Conservation (phyloP, 2,113 vertebrate species). For the Saimiri boliviensis region DNA sequence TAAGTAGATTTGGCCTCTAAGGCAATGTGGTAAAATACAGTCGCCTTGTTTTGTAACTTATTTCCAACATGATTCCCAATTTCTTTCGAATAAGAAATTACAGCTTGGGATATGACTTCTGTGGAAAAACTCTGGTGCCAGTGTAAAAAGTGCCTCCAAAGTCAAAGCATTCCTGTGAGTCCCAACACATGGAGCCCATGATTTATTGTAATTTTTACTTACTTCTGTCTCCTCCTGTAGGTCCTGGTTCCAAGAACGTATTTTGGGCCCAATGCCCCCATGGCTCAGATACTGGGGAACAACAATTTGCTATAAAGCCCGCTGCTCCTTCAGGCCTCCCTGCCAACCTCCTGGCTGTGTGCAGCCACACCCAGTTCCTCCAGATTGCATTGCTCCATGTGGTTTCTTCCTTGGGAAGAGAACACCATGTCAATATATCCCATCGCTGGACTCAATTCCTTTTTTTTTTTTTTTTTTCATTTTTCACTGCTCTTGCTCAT, state of each 20-base stretch:
- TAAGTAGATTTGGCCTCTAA: not conserved
- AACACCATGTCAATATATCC: fast-evolving
- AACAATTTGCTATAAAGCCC: conserved; percentile 25
- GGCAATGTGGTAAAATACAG: not conserved
- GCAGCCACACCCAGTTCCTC: not conserved
- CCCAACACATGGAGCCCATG: conserved; percentile 46
- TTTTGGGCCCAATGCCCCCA: conserved; percentile 52
- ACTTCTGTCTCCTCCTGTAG: conserved; percentile 22
- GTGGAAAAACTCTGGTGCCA: conserved; percentile 67
- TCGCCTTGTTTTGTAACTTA: conserved; percentile 24
- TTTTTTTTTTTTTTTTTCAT: not conserved
- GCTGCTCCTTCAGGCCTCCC: not conserved
- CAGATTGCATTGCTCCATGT: not conserved
- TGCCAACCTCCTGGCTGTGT: not conserved
- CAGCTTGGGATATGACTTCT: not conserved
- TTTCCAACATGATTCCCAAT: conserved; percentile 27
- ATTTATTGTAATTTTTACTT: conserved; percentile 65
- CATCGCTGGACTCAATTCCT: not conserved
- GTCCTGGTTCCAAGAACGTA: conserved; percentile 57
- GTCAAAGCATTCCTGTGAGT: conserved; percentile 59
- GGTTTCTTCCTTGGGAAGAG: not conserved
- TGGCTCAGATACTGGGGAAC: conserved; percentile 43
- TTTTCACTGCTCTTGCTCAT: not conserved
- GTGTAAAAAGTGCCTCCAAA: conserved; percentile 32
- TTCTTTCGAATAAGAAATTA: conserved; percentile 35